Conservation (phyloP, 2,113 vertebrate species). For the Coptodon rendalli region DNA sequence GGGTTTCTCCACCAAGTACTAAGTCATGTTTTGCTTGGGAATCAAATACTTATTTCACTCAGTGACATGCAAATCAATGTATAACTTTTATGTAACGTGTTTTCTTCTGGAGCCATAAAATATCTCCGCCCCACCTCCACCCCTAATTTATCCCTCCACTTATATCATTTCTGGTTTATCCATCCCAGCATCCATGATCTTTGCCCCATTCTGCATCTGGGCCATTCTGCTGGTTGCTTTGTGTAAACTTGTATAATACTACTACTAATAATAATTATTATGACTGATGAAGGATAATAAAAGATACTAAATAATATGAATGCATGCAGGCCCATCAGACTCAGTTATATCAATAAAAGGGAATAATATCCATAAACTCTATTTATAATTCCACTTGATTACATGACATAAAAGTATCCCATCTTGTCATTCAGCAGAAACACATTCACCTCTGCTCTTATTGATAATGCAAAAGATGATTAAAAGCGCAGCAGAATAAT, state of each 20-base stretch:
- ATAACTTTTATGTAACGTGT: background rate
- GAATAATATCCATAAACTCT: background rate
- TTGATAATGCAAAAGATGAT: background rate
- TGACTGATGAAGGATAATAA: background rate
- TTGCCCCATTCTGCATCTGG: background rate
- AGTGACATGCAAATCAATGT: too few species aligned
- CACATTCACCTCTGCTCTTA: background rate
- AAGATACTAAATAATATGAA: background rate
- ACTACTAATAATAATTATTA: fast-evolving
- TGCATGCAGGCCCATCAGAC: background rate
- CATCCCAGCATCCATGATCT: background rate
- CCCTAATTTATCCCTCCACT: background rate
- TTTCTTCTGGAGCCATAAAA: background rate
- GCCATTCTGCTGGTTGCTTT: background rate
- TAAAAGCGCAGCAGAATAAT: background rate
- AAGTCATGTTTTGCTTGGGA: too few species aligned
- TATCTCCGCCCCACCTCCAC: background rate
- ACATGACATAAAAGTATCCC: background rate
- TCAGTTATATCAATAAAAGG: background rate
- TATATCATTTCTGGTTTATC: background rate
- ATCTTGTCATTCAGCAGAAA: background rate
- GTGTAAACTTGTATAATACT: background rate
- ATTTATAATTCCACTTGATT: background rate
- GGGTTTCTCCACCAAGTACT: background rate
- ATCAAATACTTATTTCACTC: too few species aligned